Percentiles rank a stretch among this genome's conserved stretches.
Evolutionary conservation across 2,888 invertebrate species (phyloP).

Genomic region (Volucella inflata): DNA sequence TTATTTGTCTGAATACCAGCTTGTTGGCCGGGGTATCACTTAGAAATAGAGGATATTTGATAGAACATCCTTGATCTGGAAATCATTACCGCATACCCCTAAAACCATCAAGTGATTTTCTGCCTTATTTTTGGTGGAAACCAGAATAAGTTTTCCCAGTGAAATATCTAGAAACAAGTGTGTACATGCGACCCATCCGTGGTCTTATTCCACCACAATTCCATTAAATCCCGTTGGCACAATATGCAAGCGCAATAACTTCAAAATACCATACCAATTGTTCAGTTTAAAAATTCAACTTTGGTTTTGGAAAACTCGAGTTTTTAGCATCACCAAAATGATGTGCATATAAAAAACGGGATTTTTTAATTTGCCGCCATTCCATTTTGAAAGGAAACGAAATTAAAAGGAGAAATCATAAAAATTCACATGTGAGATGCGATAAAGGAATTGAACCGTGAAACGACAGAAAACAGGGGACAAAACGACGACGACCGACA

Average conservation of each 20-base stretch:
- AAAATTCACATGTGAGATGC: slow-evolving; percentile 67
- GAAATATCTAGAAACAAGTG: too few species aligned
- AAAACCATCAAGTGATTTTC: too few species aligned
- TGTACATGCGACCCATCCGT: too few species aligned
- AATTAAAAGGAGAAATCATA: slow-evolving; percentile 68
- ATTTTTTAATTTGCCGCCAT: slow-evolving; percentile 70
- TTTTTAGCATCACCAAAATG: slow-evolving; percentile 37
- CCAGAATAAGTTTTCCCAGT: too few species aligned
- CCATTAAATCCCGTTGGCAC: slow-evolving; percentile 32
- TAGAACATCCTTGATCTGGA: too few species aligned
- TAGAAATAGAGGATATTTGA: too few species aligned
- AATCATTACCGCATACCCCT: too few species aligned
- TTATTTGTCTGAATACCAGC: too few species aligned
- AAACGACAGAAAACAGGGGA: slow-evolving; percentile 4
- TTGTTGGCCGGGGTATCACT: too few species aligned
- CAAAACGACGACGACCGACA: not conserved
- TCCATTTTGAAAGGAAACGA: slow-evolving; percentile 53
- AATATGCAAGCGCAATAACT: slow-evolving; percentile 65
- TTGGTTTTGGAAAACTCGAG: slow-evolving; percentile 20
- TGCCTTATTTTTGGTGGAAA: too few species aligned
- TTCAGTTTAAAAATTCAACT: slow-evolving; percentile 44
- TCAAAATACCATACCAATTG: slow-evolving; percentile 35
- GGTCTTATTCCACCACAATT: too few species aligned
- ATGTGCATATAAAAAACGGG: slow-evolving; percentile 55
- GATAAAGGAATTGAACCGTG: slow-evolving; percentile 70